Conservation (phyloP, 2,113 vertebrate genomes). For the Tenrec ecaudatus region DNA sequence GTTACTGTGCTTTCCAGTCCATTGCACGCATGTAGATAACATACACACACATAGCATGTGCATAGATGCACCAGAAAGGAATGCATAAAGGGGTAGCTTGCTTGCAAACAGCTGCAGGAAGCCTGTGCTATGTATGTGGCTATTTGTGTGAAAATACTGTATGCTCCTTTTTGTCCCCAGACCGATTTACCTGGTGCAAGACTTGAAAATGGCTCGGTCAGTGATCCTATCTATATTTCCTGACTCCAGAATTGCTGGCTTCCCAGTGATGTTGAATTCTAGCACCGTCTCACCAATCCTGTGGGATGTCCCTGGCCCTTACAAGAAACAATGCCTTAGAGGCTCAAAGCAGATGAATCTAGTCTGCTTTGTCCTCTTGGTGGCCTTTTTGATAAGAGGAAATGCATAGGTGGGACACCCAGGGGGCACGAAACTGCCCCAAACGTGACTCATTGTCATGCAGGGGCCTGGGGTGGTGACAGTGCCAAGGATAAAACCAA, state of each 20-base stretch:
- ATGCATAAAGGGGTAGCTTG: no score
- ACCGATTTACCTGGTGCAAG: background rate
- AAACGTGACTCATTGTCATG: background rate
- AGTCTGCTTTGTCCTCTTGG: background rate
- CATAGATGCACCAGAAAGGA: no score
- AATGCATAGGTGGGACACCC: background rate
- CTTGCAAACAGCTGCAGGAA: no score
- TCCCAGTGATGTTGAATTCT: background rate
- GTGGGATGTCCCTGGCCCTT: no score
- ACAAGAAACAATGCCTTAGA: background rate
- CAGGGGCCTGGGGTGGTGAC: background rate
- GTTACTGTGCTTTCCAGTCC: background rate
- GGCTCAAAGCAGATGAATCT: background rate
- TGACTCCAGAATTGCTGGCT: background rate
- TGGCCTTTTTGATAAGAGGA: background rate
- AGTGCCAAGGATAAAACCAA: background rate
- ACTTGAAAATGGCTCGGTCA: background rate
- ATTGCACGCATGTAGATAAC: no score
- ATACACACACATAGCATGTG: no score
- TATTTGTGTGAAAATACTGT: no score
- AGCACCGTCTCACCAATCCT: background rate
- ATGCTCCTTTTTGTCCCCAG: background rate
- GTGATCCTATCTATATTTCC: background rate
- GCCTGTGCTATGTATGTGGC: no score
- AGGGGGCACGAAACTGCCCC: background rate